A percentile compares a stretch with the other conserved stretches of the same genome.
phyloP scores from a whole-genome alignment of 2,797 vertebrate genomes.

The Muraenolepis orangiensis region DNA sequence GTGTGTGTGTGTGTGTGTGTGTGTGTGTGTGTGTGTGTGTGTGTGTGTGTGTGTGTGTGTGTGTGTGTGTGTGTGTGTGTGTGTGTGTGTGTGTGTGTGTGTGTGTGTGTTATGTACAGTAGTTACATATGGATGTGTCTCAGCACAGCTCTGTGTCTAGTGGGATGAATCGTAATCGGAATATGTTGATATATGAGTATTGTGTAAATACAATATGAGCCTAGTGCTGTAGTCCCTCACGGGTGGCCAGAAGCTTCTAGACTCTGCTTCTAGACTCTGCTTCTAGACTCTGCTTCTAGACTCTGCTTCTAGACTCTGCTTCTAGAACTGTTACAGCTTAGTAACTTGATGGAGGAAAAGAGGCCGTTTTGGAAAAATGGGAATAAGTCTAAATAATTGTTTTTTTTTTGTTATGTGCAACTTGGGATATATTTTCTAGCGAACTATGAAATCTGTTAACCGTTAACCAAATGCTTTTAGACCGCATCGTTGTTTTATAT shows the following conservation, averaged over 20 bases:
- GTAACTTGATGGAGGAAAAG: conserved; percentile 37
- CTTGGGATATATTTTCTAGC: conserved; percentile 58
- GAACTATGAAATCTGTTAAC: conserved; percentile 46
- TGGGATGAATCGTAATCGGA: conserved; percentile 53
- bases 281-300: conserved; percentile 17
- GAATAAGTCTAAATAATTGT: conserved; percentile 52
- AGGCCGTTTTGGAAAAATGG: conserved; percentile 22
- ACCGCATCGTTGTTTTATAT: conserved; percentile 21
- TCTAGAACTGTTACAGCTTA: conserved; percentile 1
- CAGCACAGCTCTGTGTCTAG: conserved; percentile 51
- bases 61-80: background rate
- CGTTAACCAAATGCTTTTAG: conserved; percentile 43
- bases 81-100: background rate
- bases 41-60: no score
- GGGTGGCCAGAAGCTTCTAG: conserved; percentile 44
- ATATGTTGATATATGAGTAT: conserved; percentile 54
- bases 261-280: conserved; percentile 17
- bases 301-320: no score
- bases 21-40: background rate
- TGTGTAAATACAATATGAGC: conserved; percentile 41
- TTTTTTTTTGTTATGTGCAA: conserved; percentile 48
- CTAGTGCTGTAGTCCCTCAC: conserved; percentile 44
- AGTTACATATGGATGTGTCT: conserved; percentile 53
- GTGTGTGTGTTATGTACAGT: conserved; percentile 51
- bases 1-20: conserved; percentile 22